Base-by-base conservation (phyloP, 2,797 vertebrate species). In the Leuciscus waleckii region DNA sequence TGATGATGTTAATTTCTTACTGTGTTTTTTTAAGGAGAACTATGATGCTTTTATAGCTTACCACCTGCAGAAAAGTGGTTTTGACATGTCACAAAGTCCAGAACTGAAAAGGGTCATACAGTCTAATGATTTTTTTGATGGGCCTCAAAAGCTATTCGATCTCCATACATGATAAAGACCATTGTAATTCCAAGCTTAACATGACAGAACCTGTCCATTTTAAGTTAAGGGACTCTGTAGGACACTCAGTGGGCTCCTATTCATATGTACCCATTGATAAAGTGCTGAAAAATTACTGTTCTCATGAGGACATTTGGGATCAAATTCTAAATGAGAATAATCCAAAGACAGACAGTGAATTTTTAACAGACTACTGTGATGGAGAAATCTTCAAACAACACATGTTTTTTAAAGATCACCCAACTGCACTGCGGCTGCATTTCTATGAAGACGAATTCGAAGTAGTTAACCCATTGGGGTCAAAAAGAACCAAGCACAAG, bases 381-480 rank as follows among this genome's bases (percentile, higher is more conserved):
- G 70, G 70, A 23, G 54, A 56, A 23, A 23, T 56, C 10, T 56
- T 56, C 54, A 56, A 56, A 23, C 54, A 23, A 23, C 54, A 56
- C n/a, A 41, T 73, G 70, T 73, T 46, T 41, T 73, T 73, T 26
- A 73, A 73, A 73, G 37, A 73, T 43, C 35, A 73, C 41, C 37
- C 37, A 73, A 41, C 37, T 56, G 54, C 54, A 35, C 19, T 61
- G 19, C 21, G 32, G 23, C 14, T 79, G 70, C 70, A 73, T 26
- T 73, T 46, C 13, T 46, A 73, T 73, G 70, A 73, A n/a, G 39
- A 73, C 11, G 17, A 79, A 26, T 61, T 41, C 8, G 35, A 79
- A 63, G 23, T 74, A 23, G 35, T 56, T 41, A 74, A 61, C 70
- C 49, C 69, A 7, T 10, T n/a, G 14, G 37, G 37, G 35, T 63